phyloP scores from a whole-genome alignment of 1,140 invertebrate species.

The Drosophila nasuta region DNA sequence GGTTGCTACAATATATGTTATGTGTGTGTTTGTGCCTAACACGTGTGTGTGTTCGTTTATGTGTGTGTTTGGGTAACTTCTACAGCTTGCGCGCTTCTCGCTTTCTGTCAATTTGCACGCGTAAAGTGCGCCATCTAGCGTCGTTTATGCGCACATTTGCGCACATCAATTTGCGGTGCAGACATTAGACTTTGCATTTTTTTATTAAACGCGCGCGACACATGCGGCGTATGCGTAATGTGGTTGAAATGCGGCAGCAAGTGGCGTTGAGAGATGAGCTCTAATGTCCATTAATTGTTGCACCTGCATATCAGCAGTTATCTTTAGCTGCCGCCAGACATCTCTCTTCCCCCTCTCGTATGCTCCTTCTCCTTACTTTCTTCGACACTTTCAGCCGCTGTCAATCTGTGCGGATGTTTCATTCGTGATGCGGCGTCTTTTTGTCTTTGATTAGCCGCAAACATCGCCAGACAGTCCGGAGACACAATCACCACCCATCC shows the following conservation, averaged over 20 bases:
- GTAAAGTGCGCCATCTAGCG: conserved; percentile 76
- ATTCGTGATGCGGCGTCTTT: conserved; percentile 52
- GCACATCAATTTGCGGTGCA: conserved; percentile 78
- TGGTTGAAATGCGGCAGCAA: conserved; percentile 41
- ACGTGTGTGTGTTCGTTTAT: conserved; percentile 5
- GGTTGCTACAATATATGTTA: conserved; percentile 19
- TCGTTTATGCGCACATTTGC: conserved; percentile 79
- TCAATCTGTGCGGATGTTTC: conserved; percentile 19
- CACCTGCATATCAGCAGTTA: conserved; percentile 39
- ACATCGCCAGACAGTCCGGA: conserved; percentile 47
- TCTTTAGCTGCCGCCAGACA: not conserved
- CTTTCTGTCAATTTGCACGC: conserved; percentile 71
- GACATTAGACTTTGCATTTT: conserved; percentile 78
- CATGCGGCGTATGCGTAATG: conserved; percentile 72
- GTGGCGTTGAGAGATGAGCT: conserved; percentile 33
- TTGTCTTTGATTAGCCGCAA: conserved; percentile 78
- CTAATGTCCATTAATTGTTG: conserved; percentile 62
- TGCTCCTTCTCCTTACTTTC: not conserved
- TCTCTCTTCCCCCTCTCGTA: not conserved
- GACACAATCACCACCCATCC: conserved; percentile 31
- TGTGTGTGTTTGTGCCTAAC: conserved; percentile 19
- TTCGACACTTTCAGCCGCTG: conserved; percentile 2
- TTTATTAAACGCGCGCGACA: conserved; percentile 66
- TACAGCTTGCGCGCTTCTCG: conserved; percentile 5
- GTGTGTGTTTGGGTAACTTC: conserved; percentile 24